phyloP scores from a whole-genome alignment of 2,797 vertebrate species.

The Gadopsis bispinosus region DNA sequence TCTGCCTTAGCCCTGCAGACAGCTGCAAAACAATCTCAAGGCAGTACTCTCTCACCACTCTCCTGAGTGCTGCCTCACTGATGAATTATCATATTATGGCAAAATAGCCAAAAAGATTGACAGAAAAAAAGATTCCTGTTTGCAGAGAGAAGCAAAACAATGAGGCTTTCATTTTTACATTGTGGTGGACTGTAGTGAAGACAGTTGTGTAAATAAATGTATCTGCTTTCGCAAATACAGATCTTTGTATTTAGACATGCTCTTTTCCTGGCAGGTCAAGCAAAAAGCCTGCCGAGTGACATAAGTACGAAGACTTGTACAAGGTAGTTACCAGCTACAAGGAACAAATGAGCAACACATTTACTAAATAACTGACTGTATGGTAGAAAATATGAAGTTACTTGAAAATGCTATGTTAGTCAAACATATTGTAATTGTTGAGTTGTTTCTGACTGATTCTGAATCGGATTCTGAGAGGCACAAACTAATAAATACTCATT shows the following conservation, averaged over 20 bases:
- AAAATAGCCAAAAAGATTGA: conserved; percentile 47
- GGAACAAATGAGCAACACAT: background rate
- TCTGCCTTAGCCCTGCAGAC: conserved; percentile 66
- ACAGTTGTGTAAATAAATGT: conserved; percentile 47
- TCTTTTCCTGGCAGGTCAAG: conserved; percentile 38
- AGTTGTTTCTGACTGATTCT: background rate
- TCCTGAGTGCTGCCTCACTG: conserved; percentile 40
- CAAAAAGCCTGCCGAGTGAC: conserved; percentile 46
- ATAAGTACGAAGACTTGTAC: conserved; percentile 4
- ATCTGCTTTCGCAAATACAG: conserved; percentile 26
- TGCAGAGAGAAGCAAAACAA: conserved; percentile 32
- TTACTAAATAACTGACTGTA: background rate
- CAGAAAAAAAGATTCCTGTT: conserved; percentile 32
- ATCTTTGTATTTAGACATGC: conserved; percentile 45
- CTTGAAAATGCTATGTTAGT: background rate
- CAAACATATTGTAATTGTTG: background rate
- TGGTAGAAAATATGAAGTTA: background rate
- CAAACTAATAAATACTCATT: background rate
- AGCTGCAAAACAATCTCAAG: conserved; percentile 74
- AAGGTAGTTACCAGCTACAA: conserved; percentile 11
- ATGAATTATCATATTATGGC: conserved; percentile 58
- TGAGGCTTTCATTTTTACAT: conserved; percentile 29
- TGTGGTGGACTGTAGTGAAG: conserved; percentile 27
- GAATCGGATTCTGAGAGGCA: background rate
- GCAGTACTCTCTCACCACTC: conserved; percentile 60